Evolutionary conservation across 2,797 vertebrate species (phyloP).

Genomic region (Oreochromis grahami): DNA sequence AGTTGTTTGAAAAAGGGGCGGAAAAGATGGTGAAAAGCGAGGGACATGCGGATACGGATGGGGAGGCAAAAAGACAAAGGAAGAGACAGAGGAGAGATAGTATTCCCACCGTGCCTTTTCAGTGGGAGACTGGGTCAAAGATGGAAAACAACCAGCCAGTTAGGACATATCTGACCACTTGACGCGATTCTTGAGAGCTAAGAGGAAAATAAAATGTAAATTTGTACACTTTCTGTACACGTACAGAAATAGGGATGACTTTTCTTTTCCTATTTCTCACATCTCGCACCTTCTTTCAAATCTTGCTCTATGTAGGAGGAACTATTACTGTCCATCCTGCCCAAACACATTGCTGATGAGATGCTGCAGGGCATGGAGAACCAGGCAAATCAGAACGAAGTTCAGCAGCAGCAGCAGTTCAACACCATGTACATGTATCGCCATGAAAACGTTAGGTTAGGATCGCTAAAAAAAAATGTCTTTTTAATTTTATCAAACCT

Average conservation of each 20-base stretch:
- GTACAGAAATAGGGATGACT: background rate
- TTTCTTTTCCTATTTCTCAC: background rate
- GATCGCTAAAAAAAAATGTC: background rate
- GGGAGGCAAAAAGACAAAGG: background rate
- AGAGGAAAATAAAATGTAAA: background rate
- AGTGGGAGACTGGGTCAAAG: constrained; percentile 2
- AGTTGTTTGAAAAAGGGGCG: background rate
- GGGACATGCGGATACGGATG: background rate
- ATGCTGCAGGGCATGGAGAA: constrained; percentile 98
- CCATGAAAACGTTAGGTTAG: constrained; percentile 95
- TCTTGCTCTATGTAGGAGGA: constrained; percentile 78
- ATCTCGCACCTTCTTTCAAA: background rate
- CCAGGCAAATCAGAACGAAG: constrained; percentile 85
- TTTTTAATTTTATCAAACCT: background rate
- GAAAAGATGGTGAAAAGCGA: background rate
- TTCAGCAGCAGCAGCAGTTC: constrained; percentile 89
- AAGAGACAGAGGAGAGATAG: background rate
- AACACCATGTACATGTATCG: constrained; percentile 99
- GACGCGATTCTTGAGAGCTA: constrained; percentile 30
- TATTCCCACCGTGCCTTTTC: constrained; percentile 45
- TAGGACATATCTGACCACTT: constrained; percentile 21
- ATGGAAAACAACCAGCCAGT: constrained; percentile 25
- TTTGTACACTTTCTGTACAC: background rate
- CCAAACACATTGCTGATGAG: constrained; percentile 96
- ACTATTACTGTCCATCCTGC: constrained; percentile 92